Base-by-base conservation (phyloP, 2,797 vertebrate genomes). In the Crypturellus tataupa region DNA sequence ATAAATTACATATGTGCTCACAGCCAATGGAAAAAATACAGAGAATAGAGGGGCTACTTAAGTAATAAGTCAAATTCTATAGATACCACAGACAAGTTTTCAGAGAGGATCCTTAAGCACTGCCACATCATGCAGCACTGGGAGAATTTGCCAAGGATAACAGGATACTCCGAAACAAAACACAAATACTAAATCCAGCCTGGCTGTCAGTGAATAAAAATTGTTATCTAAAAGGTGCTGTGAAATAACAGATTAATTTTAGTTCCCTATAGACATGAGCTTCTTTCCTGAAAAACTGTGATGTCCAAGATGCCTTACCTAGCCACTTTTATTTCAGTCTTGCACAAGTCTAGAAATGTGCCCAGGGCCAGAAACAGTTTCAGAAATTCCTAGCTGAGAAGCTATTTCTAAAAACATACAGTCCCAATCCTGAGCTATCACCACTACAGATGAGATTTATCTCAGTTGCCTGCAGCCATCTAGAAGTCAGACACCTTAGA, bases 121-220 rank as follows among this genome's bases (percentile, higher is more conserved):
- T 19, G 51, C 5, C 31, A 49, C 23, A 42, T 5, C 20, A 68
- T 1, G 1, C 15, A 8, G 1, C 25, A 14, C 24, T 31, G 47
- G 31, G 8, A 85, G 35, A 87, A 70, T 37, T 6, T 68, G 24
- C 16, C 4, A 82, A 40, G 7, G 33, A 3, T 87, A 77, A 44
- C 6, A 59, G 9, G 8, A 60, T 40, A 77, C 47, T 83, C 33
- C 24, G 9, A 77, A 53, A 33, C 37, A 71, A 16, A 85, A 63
- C 15, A 37, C 58, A 51, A 68, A 42, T 56, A 44, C 67, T 35
- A 60, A 62, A 75, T 21, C 12, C 46, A 35, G 6, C 15, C 10
- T 69, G 37, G 3, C 25, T 69, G 59, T 55, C 40, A 69, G 56
- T 0, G 2, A 86, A 56, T 5, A 72, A 12, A 71, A 73, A 13